Evolutionary conservation across 2,113 vertebrate genomes (phyloP).

Genomic region (Ceuthmochares aereus): DNA sequence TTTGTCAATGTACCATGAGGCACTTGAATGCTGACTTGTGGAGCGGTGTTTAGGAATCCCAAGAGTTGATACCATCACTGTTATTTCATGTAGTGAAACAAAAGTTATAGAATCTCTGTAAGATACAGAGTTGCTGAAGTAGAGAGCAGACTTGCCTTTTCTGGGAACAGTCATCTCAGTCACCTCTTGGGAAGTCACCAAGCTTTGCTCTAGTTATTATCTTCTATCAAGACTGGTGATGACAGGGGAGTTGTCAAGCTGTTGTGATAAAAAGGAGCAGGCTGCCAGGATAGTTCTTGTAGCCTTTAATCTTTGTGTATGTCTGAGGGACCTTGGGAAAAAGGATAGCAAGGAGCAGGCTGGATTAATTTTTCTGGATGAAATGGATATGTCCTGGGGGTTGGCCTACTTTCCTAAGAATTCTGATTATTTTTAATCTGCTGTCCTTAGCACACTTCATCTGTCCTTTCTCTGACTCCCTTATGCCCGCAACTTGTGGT

Average conservation of each 20-base stretch:
- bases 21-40: background rate
- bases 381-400: slow-evolving; percentile 60
- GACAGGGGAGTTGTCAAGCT: slow-evolving; percentile 65
- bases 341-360: slow-evolving; percentile 46
- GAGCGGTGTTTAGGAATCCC: background rate
- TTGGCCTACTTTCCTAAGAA: slow-evolving; percentile 71
- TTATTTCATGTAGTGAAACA: background rate
- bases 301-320: slow-evolving; percentile 69
- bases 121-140: background rate
- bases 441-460: slow-evolving; percentile 53
- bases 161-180: background rate
- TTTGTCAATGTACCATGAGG: background rate
- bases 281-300: slow-evolving; percentile 49
- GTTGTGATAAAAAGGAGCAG: slow-evolving; percentile 62
- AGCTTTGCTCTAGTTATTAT: slow-evolving; percentile 37
- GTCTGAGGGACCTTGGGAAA: slow-evolving; percentile 57
- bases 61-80: background rate
- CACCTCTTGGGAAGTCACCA: background rate
- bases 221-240: slow-evolving; percentile 9
- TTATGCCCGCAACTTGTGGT: background rate
- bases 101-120: background rate
- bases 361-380: slow-evolving; percentile 70
- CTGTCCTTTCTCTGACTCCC: background rate
- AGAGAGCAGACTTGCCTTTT: background rate
- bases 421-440: no score